These are phyloP conservation scores for Clarias fuscus DNA, from an alignment of 2,797 vertebrate genomes.

Conservation along the genomic window DNA sequence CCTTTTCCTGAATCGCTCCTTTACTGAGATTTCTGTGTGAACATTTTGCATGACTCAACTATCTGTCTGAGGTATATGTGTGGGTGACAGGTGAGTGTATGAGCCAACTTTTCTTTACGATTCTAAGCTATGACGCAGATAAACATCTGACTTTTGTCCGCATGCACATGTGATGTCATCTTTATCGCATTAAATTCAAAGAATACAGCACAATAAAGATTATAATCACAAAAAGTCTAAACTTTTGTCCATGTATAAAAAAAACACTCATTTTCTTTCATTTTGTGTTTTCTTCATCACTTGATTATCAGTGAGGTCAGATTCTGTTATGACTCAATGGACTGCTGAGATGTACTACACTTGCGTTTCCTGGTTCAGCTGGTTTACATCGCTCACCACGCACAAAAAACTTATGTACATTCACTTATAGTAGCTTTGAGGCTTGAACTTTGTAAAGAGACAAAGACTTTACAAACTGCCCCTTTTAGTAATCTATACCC, in stretches of 20 bases:
- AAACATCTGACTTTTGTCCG: background rate
- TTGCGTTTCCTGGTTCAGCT: slow-evolving; percentile 62
- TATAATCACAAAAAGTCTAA: background rate
- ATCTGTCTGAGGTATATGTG: background rate
- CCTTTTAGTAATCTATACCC: background rate
- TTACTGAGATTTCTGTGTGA: slow-evolving; percentile 24
- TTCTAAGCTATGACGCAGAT: slow-evolving; percentile 12
- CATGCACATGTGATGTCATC: background rate
- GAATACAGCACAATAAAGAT: too few relatives aligned
- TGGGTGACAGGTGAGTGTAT: slow-evolving; percentile 5
- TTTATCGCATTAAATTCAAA: background rate
- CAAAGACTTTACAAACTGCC: background rate
- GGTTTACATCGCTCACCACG: slow-evolving; percentile 58
- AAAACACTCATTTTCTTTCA: background rate
- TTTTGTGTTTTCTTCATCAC: background rate
- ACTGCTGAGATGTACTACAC: slow-evolving; percentile 14
- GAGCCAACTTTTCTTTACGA: slow-evolving; percentile 48
- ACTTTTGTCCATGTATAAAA: background rate
- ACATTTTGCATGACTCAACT: slow-evolving; percentile 53
- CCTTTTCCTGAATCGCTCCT: slow-evolving; percentile 5
- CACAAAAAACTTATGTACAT: slow-evolving; percentile 23
- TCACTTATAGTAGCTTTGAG: slow-evolving; percentile 20
- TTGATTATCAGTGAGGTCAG: background rate
- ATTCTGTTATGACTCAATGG: background rate
- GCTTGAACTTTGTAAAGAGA: slow-evolving; percentile 5